A percentile compares a stretch with the other conserved stretches of the same genome.
These are phyloP conservation scores for Corythaixoides concolor DNA, from an alignment of 2,113 vertebrate genomes.

Conservation along the genomic window DNA sequence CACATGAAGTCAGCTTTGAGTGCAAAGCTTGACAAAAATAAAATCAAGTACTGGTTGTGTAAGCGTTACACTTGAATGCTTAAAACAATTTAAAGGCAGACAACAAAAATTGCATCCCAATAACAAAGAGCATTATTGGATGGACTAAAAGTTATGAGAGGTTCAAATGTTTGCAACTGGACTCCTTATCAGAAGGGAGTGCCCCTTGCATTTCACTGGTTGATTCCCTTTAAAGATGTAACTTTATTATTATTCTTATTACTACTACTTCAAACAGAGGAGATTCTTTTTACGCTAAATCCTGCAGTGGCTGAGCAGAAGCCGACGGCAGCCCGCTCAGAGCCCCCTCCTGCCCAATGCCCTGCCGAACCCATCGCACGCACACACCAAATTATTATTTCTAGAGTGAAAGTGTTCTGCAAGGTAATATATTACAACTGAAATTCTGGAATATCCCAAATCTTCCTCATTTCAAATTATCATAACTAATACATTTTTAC, in stretches of 20 bases:
- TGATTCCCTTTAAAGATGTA: background rate
- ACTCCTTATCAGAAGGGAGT: background rate
- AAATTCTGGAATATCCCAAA: background rate
- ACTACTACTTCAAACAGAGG: background rate
- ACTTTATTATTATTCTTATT: background rate
- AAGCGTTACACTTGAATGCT: background rate
- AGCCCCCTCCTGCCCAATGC: background rate
- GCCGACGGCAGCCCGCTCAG: background rate
- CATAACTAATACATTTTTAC: background rate
- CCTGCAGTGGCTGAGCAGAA: background rate
- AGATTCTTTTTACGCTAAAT: background rate
- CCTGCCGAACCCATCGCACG: background rate
- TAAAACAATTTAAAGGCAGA: background rate
- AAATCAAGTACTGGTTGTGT: background rate
- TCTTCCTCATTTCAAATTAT: background rate
- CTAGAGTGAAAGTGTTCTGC: background rate
- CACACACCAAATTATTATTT: background rate
- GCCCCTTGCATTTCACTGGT: background rate
- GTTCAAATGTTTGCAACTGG: background rate
- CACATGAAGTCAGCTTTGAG: background rate
- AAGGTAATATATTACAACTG: background rate
- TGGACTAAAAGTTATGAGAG: background rate
- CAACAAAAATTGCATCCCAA: background rate
- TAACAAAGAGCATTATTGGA: background rate
- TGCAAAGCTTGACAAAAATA: background rate